Evolutionary conservation across 2,113 vertebrate genomes (phyloP), one percentile per base, ranked within the genome.

Genomic region (Lagopus leucura): DNA sequence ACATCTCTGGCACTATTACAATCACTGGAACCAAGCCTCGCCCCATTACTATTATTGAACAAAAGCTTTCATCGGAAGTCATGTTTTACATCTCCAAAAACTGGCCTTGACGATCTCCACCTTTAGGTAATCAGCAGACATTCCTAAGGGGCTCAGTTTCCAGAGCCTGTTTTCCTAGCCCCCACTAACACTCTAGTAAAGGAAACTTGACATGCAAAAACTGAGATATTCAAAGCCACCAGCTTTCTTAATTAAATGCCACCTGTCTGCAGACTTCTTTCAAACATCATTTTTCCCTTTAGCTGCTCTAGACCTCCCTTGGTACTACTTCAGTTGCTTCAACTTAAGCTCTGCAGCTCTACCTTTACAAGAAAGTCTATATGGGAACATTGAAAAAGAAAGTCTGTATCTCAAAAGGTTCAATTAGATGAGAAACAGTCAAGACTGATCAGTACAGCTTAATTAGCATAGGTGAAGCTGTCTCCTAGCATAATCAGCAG

Each of bases 241-340:
- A 36, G 7, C 76, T 32, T 69, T 52, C 38, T 30, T 82, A 93
- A 83, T 90, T 86, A 88, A 70, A 60, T 16, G 12, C 30, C 57
- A 92, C 54, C 45, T 82, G 82, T 54, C 21, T 73, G 80, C 58
- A 86, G 30, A 58, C 61, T 58, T 73, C 75, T 82, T 95, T 79
- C 85, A 82, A 64, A 91, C 95, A 42, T 86, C 92, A 94, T 12
- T 69, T 90, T 95, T 95, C 81, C 81, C 89, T 95, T 87, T n/a
- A 65, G 58, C 43, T 82, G 43, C 70, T 92, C 76, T 86, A 93
- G 70, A 78, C 36, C 30, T 82, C 71, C 63, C 64, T 58, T 22
- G 16, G 67, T 42, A 8, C 60, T 42, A 1, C 50, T 78, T 65
- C 63, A 69, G 34, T 9, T 25, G 21, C 45, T 88, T 77, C 64